A percentile compares a stretch with the other conserved stretches of the same genome.
Conservation (phyloP, 2,797 vertebrate species). For the Acanthurus tractus region DNA sequence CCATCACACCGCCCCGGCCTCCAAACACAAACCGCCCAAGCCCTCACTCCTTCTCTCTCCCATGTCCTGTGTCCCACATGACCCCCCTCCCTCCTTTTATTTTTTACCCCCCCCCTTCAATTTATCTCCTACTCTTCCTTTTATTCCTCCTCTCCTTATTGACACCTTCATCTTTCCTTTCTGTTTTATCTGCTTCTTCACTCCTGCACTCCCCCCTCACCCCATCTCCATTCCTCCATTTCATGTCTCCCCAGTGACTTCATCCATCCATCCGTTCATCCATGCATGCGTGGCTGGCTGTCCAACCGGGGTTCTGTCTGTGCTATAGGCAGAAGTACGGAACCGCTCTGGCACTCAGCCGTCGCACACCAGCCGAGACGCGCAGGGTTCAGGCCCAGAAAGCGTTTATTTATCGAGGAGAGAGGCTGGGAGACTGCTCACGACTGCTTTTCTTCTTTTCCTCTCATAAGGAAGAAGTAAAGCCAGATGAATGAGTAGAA, state of each 20-base stretch:
- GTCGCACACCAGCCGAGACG: constrained; percentile 70
- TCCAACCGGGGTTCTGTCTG: constrained; percentile 72
- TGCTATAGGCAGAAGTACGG: constrained; percentile 74
- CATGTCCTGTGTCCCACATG: constrained; percentile 53
- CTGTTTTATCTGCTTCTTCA: constrained; percentile 51
- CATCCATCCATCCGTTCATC: constrained; percentile 75
- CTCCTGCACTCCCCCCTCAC: constrained; percentile 32
- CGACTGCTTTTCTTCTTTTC: constrained; percentile 37
- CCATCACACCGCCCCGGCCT: constrained; percentile 81
- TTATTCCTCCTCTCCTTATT: constrained; percentile 21
- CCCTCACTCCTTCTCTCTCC: constrained; percentile 45
- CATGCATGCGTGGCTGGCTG: constrained; percentile 71
- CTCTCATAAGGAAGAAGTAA: constrained; percentile 15
- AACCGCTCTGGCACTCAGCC: constrained; percentile 73
- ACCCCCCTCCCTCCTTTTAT: constrained; percentile 34
- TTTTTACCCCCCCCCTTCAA: constrained; percentile 23
- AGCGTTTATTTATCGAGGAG: constrained; percentile 75
- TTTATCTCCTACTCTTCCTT: constrained; percentile 6
- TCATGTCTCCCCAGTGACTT: constrained; percentile 75
- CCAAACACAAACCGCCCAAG: constrained; percentile 80
- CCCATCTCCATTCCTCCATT: constrained; percentile 60
- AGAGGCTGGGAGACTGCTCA: constrained; percentile 43
- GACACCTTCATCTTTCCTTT: constrained; percentile 23
- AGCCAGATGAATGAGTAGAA: constrained; percentile 11
- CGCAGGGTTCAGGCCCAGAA: constrained; percentile 55